A percentile compares a stretch with the other conserved stretches of the same genome.
Evolutionary conservation across 2,113 vertebrate species (phyloP).

Genomic region (Ictalurus furcatus): DNA sequence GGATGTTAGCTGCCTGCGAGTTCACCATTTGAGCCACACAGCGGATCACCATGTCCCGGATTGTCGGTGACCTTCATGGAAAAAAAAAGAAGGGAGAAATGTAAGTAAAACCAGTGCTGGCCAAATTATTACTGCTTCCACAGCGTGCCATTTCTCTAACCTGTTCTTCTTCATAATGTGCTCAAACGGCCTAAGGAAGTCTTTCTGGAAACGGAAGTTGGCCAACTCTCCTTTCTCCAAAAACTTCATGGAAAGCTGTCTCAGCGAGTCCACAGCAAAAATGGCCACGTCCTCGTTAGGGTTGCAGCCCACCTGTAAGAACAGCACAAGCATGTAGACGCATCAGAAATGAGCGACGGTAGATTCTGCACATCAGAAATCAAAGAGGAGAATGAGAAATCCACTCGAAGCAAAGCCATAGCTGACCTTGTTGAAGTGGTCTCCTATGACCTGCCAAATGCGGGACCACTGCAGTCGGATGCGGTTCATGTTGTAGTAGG

Average conservation of each 20-base stretch:
- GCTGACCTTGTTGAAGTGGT: constrained; percentile 96
- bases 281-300: constrained; percentile 98
- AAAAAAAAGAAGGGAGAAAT: neutral
- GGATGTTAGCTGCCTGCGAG: constrained; percentile 93
- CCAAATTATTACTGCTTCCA: neutral
- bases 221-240: constrained; percentile 96
- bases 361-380: neutral
- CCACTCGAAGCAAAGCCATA: neutral
- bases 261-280: constrained; percentile 94
- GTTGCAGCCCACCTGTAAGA: constrained; percentile 89
- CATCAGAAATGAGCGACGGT: neutral
- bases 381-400: neutral
- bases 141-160: constrained; percentile 61
- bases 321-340: neutral
- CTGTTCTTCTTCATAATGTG: constrained; percentile 99
- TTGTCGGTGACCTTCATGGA: constrained; percentile 85
- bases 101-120: neutral
- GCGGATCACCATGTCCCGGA: constrained; percentile 96
- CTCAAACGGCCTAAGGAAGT: constrained; percentile 95
- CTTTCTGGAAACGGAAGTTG: constrained; percentile 98
- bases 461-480: constrained; percentile 97
- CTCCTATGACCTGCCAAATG: constrained; percentile 97
- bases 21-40: constrained; percentile 98
- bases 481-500: constrained; percentile 98
- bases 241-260: constrained; percentile 98